Evolutionary conservation across 2,113 vertebrate species (phyloP).

Genomic region (Epinephelus lanceolatus): DNA sequence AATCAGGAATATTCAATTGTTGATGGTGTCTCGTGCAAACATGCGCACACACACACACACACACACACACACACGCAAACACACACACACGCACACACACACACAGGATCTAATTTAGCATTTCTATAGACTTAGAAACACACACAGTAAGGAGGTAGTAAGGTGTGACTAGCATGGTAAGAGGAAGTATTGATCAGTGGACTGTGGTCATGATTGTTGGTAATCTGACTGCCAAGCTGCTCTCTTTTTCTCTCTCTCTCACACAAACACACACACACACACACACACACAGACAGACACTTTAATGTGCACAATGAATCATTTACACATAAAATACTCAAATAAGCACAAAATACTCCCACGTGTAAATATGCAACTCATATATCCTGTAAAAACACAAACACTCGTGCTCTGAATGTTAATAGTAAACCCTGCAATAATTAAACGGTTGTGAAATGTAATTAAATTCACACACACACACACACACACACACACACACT

Average conservation of each 20-base stretch:
- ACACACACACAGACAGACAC: background rate
- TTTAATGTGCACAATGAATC: background rate
- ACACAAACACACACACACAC: constrained; percentile 12
- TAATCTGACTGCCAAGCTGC: constrained; percentile 22
- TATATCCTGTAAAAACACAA: constrained; percentile 5
- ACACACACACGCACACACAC: background rate
- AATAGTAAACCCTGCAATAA: constrained; percentile 19
- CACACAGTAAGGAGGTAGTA: constrained; percentile 29
- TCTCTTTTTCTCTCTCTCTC: no score
- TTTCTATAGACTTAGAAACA: constrained; percentile 42
- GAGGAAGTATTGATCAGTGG: constrained; percentile 43
- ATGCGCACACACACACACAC: background rate
- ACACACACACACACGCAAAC: background rate
- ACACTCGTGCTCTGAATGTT: constrained; percentile 22
- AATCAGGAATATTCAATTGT: constrained; percentile 16
- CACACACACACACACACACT: constrained; percentile 21
- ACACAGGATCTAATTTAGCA: constrained; percentile 31
- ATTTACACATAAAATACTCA: background rate
- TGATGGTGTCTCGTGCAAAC: background rate
- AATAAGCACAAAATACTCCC: constrained; percentile 13
- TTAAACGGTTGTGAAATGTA: constrained; percentile 37
- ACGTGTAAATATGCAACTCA: background rate
- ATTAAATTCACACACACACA: constrained; percentile 36
- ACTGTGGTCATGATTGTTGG: constrained; percentile 48
- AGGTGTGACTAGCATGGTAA: constrained; percentile 48